Evolutionary conservation across 2,888 invertebrate species (phyloP).

Genomic region (Plusia festucae): DNA sequence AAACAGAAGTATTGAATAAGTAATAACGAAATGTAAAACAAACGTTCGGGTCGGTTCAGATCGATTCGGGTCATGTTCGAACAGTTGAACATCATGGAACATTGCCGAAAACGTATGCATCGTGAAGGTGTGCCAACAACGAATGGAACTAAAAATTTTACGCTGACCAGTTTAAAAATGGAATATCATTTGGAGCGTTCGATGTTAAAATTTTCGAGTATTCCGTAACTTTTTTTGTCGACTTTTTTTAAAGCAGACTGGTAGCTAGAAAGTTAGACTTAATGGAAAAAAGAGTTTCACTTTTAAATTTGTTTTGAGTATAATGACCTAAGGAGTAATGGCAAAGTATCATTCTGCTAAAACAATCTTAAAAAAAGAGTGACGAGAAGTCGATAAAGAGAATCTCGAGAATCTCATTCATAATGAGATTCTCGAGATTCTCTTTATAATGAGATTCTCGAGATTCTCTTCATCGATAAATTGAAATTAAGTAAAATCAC

Average conservation of each 20-base stretch:
- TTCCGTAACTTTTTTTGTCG: not conserved
- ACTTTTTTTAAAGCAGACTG: not conserved
- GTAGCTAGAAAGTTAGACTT: not conserved
- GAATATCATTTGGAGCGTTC: not conserved
- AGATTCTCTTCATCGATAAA: too few species aligned
- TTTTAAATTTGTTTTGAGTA: too few species aligned
- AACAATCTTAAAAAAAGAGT: too few species aligned
- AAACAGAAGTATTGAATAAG: conserved; percentile 24
- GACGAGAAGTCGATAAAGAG: too few species aligned
- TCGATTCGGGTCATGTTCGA: not conserved
- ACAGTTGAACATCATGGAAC: not conserved
- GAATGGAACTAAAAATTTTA: conserved; percentile 5
- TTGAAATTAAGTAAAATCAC: too few species aligned
- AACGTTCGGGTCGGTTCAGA: conserved; percentile 5
- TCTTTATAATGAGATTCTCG: too few species aligned
- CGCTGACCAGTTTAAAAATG: not conserved
- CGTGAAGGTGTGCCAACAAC: not conserved
- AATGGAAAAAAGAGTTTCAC: too few species aligned
- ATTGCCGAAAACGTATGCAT: conserved; percentile 6
- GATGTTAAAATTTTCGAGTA: not conserved
- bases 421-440: too few species aligned
- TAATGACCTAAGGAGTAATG: too few species aligned
- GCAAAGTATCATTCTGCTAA: too few species aligned
- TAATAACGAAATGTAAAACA: conserved; percentile 12
- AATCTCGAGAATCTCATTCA: too few species aligned